Evolutionary conservation across 2,113 vertebrate species (phyloP).

Genomic region (Cygnus buccinator): DNA sequence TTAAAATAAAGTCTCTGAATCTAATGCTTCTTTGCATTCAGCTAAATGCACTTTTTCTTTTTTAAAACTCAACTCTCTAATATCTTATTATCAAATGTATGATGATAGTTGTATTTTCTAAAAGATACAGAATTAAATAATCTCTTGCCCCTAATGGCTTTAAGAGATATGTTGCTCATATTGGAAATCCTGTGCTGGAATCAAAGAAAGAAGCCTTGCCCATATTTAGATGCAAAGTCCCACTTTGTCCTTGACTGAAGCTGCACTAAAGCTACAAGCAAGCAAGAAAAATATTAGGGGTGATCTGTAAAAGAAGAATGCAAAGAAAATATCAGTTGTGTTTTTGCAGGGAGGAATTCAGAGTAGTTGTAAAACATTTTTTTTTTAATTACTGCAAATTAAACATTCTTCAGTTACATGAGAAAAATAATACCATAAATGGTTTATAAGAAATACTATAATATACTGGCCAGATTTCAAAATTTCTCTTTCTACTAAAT

Average conservation of each 20-base stretch:
- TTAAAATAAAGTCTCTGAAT: neutral
- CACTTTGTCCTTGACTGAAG: neutral
- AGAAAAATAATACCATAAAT: constrained; percentile 2
- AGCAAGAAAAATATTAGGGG: neutral
- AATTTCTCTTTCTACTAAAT: neutral
- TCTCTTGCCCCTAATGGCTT: neutral
- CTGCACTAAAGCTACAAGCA: neutral
- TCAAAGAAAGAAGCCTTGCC: neutral
- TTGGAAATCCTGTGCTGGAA: neutral
- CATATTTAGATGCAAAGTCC: neutral
- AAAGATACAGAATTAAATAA: neutral
- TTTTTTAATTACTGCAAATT: neutral
- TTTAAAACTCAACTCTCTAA: neutral
- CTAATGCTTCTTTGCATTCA: neutral
- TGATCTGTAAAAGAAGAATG: neutral
- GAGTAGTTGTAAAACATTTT: neutral
- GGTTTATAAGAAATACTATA: neutral
- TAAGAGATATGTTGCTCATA: neutral
- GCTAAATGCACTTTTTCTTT: neutral
- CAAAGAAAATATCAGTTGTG: neutral
- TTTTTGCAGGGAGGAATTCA: neutral
- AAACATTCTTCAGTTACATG: neutral
- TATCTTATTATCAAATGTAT: neutral
- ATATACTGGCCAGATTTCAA: neutral
- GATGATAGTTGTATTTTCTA: neutral